These are phyloP conservation scores for Amphibalanus amphitrite DNA, from an alignment of 1,140 invertebrate genomes.

Conservation along the genomic window DNA sequence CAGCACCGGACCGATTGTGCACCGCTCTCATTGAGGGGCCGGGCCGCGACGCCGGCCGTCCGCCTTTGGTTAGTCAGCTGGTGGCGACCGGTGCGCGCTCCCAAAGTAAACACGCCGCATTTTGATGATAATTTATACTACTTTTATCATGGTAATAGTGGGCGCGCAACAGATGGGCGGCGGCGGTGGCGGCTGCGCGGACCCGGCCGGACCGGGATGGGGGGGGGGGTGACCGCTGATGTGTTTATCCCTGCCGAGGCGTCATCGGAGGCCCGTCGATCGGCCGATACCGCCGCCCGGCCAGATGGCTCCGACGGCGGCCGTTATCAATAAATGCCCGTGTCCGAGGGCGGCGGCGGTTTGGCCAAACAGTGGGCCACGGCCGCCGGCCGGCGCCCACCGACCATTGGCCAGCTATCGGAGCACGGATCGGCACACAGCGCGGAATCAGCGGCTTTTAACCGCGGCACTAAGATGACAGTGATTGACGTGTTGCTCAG, in stretches of 20 bases:
- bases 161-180: not conserved
- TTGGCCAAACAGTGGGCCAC: not conserved
- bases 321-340: not conserved
- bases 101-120: constrained; percentile 1
- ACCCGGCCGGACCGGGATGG: no score
- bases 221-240: not conserved
- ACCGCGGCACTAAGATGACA: no score
- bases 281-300: no score
- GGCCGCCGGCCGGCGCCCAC: no score
- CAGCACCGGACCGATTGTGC: not conserved
- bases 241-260: not conserved
- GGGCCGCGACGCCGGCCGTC: no score
- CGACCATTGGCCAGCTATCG: no score
- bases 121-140: not conserved
- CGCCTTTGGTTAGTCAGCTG: not conserved
- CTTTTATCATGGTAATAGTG: not conserved
- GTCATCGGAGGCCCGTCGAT: not conserved
- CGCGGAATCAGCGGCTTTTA: no score
- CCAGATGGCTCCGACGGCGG: not conserved
- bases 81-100: not conserved
- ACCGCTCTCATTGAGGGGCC: not conserved
- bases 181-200: no score
- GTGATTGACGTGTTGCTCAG: no score
- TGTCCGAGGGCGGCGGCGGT: not conserved
- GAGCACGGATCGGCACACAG: no score